Percentiles rank a stretch among this genome's conserved stretches.
Conservation (phyloP, 2,888 invertebrate species). For the Nymphalis urticae region DNA sequence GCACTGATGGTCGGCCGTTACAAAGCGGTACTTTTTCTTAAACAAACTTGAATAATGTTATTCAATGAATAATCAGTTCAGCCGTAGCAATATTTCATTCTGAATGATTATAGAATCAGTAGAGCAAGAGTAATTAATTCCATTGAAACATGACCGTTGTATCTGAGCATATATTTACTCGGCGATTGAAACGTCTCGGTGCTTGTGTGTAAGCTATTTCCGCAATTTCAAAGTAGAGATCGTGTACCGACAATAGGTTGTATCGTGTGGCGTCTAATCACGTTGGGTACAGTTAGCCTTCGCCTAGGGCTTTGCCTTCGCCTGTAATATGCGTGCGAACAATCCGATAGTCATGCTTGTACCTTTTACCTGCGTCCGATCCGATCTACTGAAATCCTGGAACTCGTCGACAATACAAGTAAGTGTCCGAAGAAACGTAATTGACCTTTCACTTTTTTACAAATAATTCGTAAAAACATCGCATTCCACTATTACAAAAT, state of each 20-base stretch:
- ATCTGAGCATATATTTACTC: conserved; percentile 63
- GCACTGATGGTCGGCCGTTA: background rate
- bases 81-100: conserved; percentile 28
- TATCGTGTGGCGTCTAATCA: conserved; percentile 81
- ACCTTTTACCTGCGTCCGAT: conserved; percentile 31
- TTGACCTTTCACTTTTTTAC: conserved; percentile 9
- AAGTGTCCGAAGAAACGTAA: background rate
- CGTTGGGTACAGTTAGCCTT: conserved; percentile 75
- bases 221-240: conserved; percentile 79
- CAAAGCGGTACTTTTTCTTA: background rate
- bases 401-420: conserved; percentile 11
- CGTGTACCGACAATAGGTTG: conserved; percentile 79
- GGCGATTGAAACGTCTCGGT: conserved; percentile 79
- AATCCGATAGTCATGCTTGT: conserved; percentile 65
- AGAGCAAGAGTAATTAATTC: conserved; percentile 41
- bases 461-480: too few species aligned
- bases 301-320: conserved; percentile 60
- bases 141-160: conserved; percentile 44
- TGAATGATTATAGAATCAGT: conserved; percentile 36
- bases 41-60: background rate
- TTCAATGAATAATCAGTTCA: conserved; percentile 24
- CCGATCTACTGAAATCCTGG: conserved; percentile 24
- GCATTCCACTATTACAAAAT: background rate
- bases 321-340: conserved; percentile 79
- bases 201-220: conserved; percentile 78